Base-by-base conservation (phyloP, 2,113 vertebrate genomes). In the Crocuta crocuta region DNA sequence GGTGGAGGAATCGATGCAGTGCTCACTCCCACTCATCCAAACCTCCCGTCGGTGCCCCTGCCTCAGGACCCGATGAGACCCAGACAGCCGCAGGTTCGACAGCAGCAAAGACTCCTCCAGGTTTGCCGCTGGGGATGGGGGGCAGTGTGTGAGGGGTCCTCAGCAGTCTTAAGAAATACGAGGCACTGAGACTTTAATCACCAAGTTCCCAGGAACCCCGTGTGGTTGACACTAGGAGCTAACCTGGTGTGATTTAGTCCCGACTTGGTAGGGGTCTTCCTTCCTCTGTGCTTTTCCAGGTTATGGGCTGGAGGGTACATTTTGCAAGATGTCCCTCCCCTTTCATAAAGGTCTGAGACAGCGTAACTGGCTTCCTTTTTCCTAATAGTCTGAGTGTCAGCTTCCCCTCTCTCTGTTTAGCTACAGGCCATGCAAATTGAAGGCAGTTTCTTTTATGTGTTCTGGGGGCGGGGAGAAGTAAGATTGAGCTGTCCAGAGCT, bases 61-160 rank as follows among this genome's bases (percentile, higher is more conserved):
- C 97, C 98, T 4, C 98, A 97, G 13, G 99, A 99, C 93, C 98
- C 98, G 0, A 70, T 95, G 94, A 92, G 98, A 31, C 98, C 98
- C 74, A 91, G 98, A 16, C 99, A 98, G 93, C 98, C 98, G 19
- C 99, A 98, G 87, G 94, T 98, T 76, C 97, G 97, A 9, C 98
- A 97, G 91, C 98, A 98, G 91, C 99, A 98, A 97, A 96, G 98
- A 24, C 98, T 98, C n/a, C 97, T 98, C 91, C 99, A 99, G 99
- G 99, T 99, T 98, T 19, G 98, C 35, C 53, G 31, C 73, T 26
- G 78, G 73, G 63, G 11, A 23, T 3, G 70, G 71, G 71, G 65
- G 26, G 21, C 61, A 5, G 0, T 6, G 48, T 5, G 0, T 10
- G 23, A 0, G 7, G 11, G 24, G 55, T 15, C 53, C 24, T 74